Percentiles rank a stretch among this genome's conserved stretches.
These are phyloP conservation scores for Latrodectus elegans DNA, from an alignment of 2,888 invertebrate species.

Conservation along the genomic window DNA sequence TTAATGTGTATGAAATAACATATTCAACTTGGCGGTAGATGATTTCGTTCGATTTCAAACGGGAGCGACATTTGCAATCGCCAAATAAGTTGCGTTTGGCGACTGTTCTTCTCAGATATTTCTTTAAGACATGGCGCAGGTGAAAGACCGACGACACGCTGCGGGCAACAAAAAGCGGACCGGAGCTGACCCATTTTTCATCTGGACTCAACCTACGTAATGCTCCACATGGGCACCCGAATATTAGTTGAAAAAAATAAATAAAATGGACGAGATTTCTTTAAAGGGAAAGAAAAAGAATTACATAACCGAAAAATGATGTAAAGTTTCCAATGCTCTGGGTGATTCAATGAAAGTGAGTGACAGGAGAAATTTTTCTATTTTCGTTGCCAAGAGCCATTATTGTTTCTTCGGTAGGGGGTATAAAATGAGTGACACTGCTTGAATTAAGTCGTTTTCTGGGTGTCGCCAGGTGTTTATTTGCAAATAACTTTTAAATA, in stretches of 20 bases:
- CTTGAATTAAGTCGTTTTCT: background rate
- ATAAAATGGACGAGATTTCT: background rate
- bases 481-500: too few species aligned
- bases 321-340: background rate
- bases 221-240: conserved; percentile 24
- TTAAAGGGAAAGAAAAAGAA: background rate
- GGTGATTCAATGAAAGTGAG: conserved; percentile 25
- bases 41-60: background rate
- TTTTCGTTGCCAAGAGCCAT: conserved; percentile 3
- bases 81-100: background rate
- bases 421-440: background rate
- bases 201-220: conserved; percentile 27
- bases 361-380: background rate
- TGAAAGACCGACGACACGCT: conserved; percentile 39
- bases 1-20: background rate
- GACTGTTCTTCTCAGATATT: background rate
- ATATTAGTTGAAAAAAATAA: conserved; percentile 4
- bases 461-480: too few species aligned
- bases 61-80: background rate
- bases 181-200: conserved; percentile 34
- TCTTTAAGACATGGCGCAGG: conserved; percentile 14
- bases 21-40: background rate
- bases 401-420: background rate
- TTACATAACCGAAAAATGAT: conserved; percentile 13
- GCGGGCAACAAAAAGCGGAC: conserved; percentile 28